phyloP scores from a whole-genome alignment of 2,888 invertebrate genomes.

The Nomada fabriciana region DNA sequence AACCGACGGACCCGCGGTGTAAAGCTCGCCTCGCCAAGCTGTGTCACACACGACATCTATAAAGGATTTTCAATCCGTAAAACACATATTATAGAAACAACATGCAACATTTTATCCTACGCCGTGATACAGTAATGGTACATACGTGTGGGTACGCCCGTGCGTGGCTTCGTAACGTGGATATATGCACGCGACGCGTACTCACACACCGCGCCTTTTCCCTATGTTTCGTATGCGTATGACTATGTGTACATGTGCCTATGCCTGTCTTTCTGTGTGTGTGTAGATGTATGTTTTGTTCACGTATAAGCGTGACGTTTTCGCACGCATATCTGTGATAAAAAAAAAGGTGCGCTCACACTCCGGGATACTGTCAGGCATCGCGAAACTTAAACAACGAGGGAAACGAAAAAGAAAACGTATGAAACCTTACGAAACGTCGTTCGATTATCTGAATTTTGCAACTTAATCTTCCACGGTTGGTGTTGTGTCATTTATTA shows the following conservation, averaged over 20 bases:
- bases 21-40: conserved; percentile 70
- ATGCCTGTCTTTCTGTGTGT: conserved; percentile 11
- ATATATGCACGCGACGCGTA: conserved; percentile 45
- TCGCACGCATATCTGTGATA: conserved; percentile 39
- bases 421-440: not conserved
- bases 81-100: conserved; percentile 84
- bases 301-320: conserved; percentile 22
- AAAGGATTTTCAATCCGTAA: conserved; percentile 83
- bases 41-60: conserved; percentile 82
- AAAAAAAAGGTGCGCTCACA: conserved; percentile 52
- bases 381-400: conserved; percentile 41
- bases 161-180: conserved; percentile 32
- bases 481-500: too few species aligned
- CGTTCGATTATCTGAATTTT: not conserved
- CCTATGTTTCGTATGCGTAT: conserved; percentile 14
- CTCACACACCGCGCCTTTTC: conserved; percentile 40
- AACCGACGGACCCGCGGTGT: conserved; percentile 62
- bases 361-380: conserved; percentile 57
- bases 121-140: conserved; percentile 79
- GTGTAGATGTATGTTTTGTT: conserved; percentile 25
- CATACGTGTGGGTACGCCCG: conserved; percentile 66
- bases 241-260: conserved; percentile 21
- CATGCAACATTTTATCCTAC: conserved; percentile 84
- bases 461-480: not conserved
- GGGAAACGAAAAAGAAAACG: not conserved